phyloP scores from a whole-genome alignment of 2,888 invertebrate species.

The Hipparchia semele region DNA sequence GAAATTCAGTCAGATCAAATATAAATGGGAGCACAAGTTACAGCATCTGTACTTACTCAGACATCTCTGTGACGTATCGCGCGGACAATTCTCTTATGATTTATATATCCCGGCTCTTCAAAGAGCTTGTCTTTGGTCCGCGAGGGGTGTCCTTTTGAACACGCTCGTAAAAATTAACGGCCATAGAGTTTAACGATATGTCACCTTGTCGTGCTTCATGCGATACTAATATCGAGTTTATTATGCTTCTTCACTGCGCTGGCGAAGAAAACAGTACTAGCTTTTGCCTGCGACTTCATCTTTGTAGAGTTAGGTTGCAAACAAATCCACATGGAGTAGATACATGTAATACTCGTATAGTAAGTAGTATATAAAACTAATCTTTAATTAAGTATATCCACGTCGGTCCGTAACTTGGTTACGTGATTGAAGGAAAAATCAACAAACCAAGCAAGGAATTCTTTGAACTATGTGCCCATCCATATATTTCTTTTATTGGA shows the following conservation, averaged over 20 bases:
- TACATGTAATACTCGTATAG: too few relatives aligned
- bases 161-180: constrained; percentile 40
- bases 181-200: constrained; percentile 37
- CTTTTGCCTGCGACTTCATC: too few relatives aligned
- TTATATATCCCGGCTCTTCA: constrained; percentile 24
- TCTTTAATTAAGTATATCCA: too few relatives aligned
- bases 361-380: too few relatives aligned
- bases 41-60: constrained; percentile 7
- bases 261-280: neutral
- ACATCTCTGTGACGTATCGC: constrained; percentile 1
- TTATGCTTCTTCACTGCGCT: constrained; percentile 8
- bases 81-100: constrained; percentile 17
- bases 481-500: too few relatives aligned
- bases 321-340: too few relatives aligned
- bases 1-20: neutral
- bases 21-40: neutral
- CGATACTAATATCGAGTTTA: constrained; percentile 16
- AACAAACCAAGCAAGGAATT: too few relatives aligned
- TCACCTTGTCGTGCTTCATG: constrained; percentile 31
- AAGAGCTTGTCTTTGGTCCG: constrained; percentile 11
- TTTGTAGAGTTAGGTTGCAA: too few relatives aligned
- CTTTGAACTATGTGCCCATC: too few relatives aligned
- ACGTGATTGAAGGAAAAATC: too few relatives aligned
- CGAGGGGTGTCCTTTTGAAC: constrained; percentile 26
- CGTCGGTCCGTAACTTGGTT: too few relatives aligned